Base-by-base conservation (phyloP, 2,888 invertebrate species). In the Tinea trinotella region DNA sequence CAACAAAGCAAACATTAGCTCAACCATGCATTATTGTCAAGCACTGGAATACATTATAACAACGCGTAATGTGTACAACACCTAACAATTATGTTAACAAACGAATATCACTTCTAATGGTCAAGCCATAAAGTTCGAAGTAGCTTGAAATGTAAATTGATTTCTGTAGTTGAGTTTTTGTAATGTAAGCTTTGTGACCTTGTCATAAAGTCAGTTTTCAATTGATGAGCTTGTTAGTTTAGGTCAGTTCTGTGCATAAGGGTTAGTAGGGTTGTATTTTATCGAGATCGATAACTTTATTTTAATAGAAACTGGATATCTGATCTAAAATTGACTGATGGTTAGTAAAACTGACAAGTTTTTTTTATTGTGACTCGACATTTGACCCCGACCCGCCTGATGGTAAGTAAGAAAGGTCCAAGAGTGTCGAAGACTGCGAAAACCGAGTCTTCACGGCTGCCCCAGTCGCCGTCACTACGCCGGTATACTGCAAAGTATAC, bases 11-110 rank as follows among this genome's bases (percentile, higher is more conserved):
- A 84, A 85, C 76, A 83, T 84, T 84, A 84, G 83, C 62, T 59
- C 81, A 79, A 67, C 83, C 85, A 85, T 84, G 85, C 85, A 84
- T 82, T 85, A 84, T 84, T 84, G 85, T 84, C 84, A 84, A 82
- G 81, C 80, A 70, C 77, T 77, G 74, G 64, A 70, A 69, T 68
- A 66, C 58, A 58, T 57, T 57, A 60, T 58, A 58, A 58, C 56
- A 58, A 57, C 55, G 40, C 19, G 12, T 54, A 46, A 57, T 46
- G 46, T 17, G 18, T 46, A 49, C 12, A 20, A 54, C 55, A 62
- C 61, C 64, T 60, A 61, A 65, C n/a, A 3, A 20, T 22, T 61
- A 66, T 62, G n/a, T 54, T 54, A 20, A 18, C 35, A 35, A 2
- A n/a, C 6, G 6, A 40, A 15, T 4, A 2, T 40, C 2, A 40